Evolutionary conservation across 1,140 invertebrate species (phyloP).

Genomic region (Hylaeus volcanicus): DNA sequence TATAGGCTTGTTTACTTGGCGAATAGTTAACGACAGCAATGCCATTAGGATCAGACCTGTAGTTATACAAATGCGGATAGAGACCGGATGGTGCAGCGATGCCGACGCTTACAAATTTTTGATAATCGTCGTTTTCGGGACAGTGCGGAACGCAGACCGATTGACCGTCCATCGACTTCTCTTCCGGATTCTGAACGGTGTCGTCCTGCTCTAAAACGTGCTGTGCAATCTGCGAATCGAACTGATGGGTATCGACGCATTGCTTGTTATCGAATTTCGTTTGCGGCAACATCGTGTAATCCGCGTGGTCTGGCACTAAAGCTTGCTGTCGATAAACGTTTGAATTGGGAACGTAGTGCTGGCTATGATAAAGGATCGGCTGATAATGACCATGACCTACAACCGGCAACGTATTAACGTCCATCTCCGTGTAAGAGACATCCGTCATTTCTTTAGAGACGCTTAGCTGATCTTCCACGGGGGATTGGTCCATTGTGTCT

Average conservation of each 20-base stretch:
- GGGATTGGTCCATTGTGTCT: slow-evolving; percentile 69
- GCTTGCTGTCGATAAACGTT: slow-evolving; percentile 74
- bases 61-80: slow-evolving; percentile 78
- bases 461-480: slow-evolving; percentile 61
- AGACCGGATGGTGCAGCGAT: slow-evolving; percentile 66
- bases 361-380: slow-evolving; percentile 70
- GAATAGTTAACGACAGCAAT: slow-evolving; percentile 77
- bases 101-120: slow-evolving; percentile 73
- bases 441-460: slow-evolving; percentile 65
- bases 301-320: slow-evolving; percentile 67
- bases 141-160: slow-evolving; percentile 59
- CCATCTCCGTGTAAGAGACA: slow-evolving; percentile 60
- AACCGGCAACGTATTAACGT: slow-evolving; percentile 59
- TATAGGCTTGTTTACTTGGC: slow-evolving; percentile 72
- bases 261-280: slow-evolving; percentile 47
- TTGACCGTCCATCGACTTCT: slow-evolving; percentile 53
- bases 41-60: slow-evolving; percentile 69
- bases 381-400: slow-evolving; percentile 70
- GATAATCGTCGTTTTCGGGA: slow-evolving; percentile 55
- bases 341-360: slow-evolving; percentile 64
- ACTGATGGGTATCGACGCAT: slow-evolving; percentile 25
- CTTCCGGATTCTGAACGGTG: slow-evolving; percentile 47
- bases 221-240: slow-evolving; percentile 24
- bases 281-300: slow-evolving; percentile 64
- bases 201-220: slow-evolving; percentile 32